Evolutionary conservation across 2,888 invertebrate species (phyloP), one percentile per base, ranked within the genome.

Genomic region (Melieria omissa): DNA sequence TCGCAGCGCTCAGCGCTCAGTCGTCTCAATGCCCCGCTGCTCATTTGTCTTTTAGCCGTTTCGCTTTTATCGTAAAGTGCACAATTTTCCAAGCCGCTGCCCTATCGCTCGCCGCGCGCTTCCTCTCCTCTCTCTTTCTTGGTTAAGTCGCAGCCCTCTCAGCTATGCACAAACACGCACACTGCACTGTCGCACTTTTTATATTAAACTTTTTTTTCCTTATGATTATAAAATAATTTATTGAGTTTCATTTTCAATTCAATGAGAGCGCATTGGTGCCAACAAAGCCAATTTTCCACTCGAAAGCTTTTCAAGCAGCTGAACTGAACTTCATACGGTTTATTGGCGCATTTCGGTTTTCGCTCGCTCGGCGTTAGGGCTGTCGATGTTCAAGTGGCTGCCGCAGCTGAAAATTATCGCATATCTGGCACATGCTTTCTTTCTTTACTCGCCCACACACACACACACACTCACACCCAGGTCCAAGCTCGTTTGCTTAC

Each of bases 401-500:
- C 29, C 29, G 29, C 29, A 29, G 29, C 29, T 29, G 29, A 29
- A 29, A 29, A 29, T 29, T 29, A 29, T 29, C 29, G 29, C 29
- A 29, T 29, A 29, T 29, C 29, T 29, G 29, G 29, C 29, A 3
- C 0, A 29, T 29, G 29, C 29, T 52, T 52, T 52, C 52, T 52
- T 52, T 6, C n/a, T 52, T 5, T 52, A 9, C 9, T 52, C 14
- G 5, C 29, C 29, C 29, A 29, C 29, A 29, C 29, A 29, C 29
- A 29, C 29, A 29, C 2, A 29, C 16, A 16, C 16, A 1, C 29
- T 29, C 29, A 29, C 29, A 29, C 29, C 29, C 29, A 29, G 29
- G 29, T 16, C 16, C 16, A 16, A 16, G 16, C 16, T 16, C 54
- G 2, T 47, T 6, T 61, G 81, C 89, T 89, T 88, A 97, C 97